Evolutionary conservation across 1,140 invertebrate species (phyloP), one percentile per base, ranked within the genome.

Genomic region (Leucophenga varia): DNA sequence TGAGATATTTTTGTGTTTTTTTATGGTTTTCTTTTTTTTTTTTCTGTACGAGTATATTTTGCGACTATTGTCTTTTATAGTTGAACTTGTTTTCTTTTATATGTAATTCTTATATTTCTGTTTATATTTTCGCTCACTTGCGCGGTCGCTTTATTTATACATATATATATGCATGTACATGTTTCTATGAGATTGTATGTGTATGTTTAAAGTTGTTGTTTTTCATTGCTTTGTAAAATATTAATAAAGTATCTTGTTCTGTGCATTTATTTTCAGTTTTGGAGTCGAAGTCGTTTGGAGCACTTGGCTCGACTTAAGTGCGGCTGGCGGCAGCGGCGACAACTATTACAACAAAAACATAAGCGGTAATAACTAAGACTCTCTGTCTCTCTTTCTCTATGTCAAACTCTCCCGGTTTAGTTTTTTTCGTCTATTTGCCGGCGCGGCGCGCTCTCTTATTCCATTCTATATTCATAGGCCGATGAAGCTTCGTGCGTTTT

Each of bases 231-330:
- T 53, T 51, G 55, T 53, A 59, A n/a, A 67, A 67, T 65, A 67
- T 65, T 67, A 67, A 67, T 64, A 67, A 67, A 67, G 63, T 67
- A 59, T 67, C 63, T 67, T 67, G 55, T 65, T 65, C 61, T 65
- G 52, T 65, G 41, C 57, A 57, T 65, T 65, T 55, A 52, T 60
- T 65, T 65, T 65, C 63, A 67, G 63, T 67, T 59, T 49, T 47
- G 56, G 50, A 59, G 52, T 46, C 51, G 48, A 42, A 44, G 57
- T 45, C 57, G 54, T 43, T 50, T 45, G 38, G 51, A 43, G 39
- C 53, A 52, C 45, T 41, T 47, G 42, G 52, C 35, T 17, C 50
- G 46, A n/a, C 41, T 32, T 50, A n/a, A n/a, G n/a, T n/a, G n/a
- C n/a, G n/a, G n/a, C n/a, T n/a, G n/a, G n/a, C n/a, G n/a, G n/a